A percentile compares a stretch with the other conserved stretches of the same genome.
phyloP scores from a whole-genome alignment of 2,113 vertebrate species.

The Tylochromis polylepis region DNA sequence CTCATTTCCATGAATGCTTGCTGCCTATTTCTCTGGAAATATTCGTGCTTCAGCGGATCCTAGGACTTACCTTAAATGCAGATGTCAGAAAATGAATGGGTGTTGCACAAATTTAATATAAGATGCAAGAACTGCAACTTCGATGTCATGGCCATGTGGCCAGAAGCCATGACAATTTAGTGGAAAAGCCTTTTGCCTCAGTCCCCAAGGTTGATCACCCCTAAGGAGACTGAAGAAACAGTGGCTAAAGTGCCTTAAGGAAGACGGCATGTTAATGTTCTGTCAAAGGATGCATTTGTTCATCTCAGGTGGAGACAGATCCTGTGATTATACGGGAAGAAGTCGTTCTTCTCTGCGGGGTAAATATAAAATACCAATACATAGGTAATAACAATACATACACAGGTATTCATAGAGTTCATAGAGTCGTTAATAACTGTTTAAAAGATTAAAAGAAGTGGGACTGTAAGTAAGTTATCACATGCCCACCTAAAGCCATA shows the following conservation, averaged over 20 bases:
- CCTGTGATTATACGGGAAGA: accelerated
- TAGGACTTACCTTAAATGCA: neutral
- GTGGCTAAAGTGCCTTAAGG: neutral
- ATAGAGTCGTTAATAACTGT: accelerated
- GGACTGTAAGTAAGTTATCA: neutral
- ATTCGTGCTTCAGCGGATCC: neutral
- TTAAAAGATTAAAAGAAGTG: neutral
- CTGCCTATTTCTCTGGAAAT: neutral
- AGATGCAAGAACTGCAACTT: neutral
- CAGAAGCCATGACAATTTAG: neutral
- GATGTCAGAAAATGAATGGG: neutral
- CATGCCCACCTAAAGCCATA: neutral
- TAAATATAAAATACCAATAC: neutral
- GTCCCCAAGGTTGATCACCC: neutral
- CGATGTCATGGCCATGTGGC: neutral
- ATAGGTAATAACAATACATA: neutral
- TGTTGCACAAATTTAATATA: neutral
- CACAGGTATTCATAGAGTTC: neutral
- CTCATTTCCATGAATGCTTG: neutral
- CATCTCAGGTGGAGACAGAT: neutral
- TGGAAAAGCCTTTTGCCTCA: neutral
- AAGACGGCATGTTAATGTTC: neutral
- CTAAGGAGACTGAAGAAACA: neutral
- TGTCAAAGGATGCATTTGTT: neutral
- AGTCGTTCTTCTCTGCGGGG: neutral